Evolutionary conservation across 1,140 invertebrate genomes (phyloP), one percentile per base, ranked within the genome.

Genomic region (Diachasma alloeum): DNA sequence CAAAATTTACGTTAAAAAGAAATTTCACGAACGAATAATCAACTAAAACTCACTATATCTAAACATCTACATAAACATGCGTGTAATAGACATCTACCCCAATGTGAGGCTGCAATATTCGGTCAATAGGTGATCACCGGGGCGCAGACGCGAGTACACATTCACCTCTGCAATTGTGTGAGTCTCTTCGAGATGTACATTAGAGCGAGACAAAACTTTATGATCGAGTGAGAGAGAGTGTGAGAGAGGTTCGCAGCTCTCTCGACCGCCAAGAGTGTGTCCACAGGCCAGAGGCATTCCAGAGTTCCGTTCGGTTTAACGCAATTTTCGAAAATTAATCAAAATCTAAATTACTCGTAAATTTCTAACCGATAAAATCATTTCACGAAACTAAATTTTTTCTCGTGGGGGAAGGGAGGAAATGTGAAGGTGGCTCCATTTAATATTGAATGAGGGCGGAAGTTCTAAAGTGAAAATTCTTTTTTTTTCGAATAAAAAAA

Each of bases 71-170:
- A 5, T 53, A 9, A 17, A 15, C 6, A 53, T 19, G 17, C 48
- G 17, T 53, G 48, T 15, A 19, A 17, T n/a, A 53, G 15, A 19
- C 17, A n/a, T 53, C 48, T 17, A 53, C n/a, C 48, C 48, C 73
- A 68, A 78, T 78, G 71, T 19, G 74, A 56, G 2, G 74, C 67
- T 39, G 69, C 77, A 80, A 80, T 85, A 85, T 79, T 87, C 86
- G 87, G 86, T 88, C 87, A 87, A 88, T 88, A 88, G 87, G 84
- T 87, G 82, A 86, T 82, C 71, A 77, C 75, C 71, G 83, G 74
- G 79, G 87, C 87, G 87, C 87, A 87, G 87, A 83, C 87, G 87
- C 87, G 81, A 75, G 81, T 73, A 68, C 75, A 82, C 76, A 70
- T 19, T 10, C 69, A n/a, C 10, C n/a, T 56, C 76, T 46, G 75